Percentiles rank a stretch among this genome's conserved stretches.
phyloP scores from a whole-genome alignment of 2,888 invertebrate species.

The Pseudococcus longispinus region DNA sequence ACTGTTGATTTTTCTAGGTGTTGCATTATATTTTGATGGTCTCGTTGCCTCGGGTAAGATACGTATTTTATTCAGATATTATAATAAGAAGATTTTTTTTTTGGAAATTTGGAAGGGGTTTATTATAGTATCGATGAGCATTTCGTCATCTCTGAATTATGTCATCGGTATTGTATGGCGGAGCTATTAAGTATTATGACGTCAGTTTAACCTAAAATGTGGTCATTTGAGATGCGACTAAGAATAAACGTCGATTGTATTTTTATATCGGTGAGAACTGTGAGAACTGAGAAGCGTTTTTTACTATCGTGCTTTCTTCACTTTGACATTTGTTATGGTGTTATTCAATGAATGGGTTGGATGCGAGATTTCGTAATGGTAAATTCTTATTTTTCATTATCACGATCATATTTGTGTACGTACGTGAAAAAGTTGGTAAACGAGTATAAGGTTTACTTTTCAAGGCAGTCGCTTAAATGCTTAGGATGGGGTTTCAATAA shows the following conservation, averaged over 20 bases:
- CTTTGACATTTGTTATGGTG: neutral
- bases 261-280: neutral
- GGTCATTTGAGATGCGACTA: neutral
- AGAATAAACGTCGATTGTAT: neutral
- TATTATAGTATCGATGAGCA: neutral
- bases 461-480: neutral
- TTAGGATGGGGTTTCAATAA: too few species aligned
- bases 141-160: neutral
- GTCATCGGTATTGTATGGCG: neutral
- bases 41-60: neutral
- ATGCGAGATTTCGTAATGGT: neutral
- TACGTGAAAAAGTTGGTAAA: neutral
- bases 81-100: neutral
- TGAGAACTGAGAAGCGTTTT: neutral
- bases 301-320: neutral
- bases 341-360: neutral
- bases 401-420: neutral
- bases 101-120: neutral
- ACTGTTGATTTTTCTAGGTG: neutral
- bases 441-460: neutral
- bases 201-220: neutral
- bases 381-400: neutral
- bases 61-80: neutral
- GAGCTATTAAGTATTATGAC: neutral
- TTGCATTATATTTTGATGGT: constrained; percentile 15